A percentile compares a stretch with the other conserved stretches of the same genome.
phyloP scores from a whole-genome alignment of 1,140 invertebrate species.

The Caenorhabditis brenneri region DNA sequence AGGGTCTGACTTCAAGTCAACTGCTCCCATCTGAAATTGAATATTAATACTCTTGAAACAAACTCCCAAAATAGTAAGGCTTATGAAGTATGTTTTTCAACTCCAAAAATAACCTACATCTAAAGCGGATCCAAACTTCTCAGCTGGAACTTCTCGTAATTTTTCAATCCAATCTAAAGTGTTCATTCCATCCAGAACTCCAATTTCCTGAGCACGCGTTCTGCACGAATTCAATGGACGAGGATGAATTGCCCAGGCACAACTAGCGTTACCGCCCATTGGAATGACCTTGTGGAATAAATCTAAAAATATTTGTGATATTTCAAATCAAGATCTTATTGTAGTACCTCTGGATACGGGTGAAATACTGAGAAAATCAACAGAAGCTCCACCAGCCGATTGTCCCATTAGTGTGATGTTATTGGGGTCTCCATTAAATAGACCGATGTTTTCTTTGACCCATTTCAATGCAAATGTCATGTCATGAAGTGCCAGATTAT shows the following conservation, averaged over 20 bases:
- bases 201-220: background rate
- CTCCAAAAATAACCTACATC: background rate
- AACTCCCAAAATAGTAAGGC: too few species aligned
- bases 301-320: constrained; percentile 49
- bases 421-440: constrained; percentile 75
- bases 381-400: constrained; percentile 62
- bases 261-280: constrained; percentile 57
- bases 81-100: background rate
- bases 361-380: constrained; percentile 46
- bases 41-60: too few species aligned
- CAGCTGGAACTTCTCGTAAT: constrained; percentile 7
- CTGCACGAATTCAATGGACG: constrained; percentile 16
- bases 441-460: constrained; percentile 72
- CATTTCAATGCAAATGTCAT: constrained; percentile 70
- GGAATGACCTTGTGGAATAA: constrained; percentile 59
- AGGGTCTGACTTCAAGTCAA: background rate
- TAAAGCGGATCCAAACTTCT: background rate
- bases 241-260: constrained; percentile 44
- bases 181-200: constrained; percentile 33
- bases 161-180: background rate
- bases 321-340: constrained; percentile 13
- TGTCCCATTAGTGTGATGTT: constrained; percentile 70
- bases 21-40: constrained; percentile 41
- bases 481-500: constrained; percentile 71
- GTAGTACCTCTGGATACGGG: constrained; percentile 51